Evolutionary conservation across 2,797 vertebrate genomes (phyloP).

Genomic region (Serranus cabrilla): DNA sequence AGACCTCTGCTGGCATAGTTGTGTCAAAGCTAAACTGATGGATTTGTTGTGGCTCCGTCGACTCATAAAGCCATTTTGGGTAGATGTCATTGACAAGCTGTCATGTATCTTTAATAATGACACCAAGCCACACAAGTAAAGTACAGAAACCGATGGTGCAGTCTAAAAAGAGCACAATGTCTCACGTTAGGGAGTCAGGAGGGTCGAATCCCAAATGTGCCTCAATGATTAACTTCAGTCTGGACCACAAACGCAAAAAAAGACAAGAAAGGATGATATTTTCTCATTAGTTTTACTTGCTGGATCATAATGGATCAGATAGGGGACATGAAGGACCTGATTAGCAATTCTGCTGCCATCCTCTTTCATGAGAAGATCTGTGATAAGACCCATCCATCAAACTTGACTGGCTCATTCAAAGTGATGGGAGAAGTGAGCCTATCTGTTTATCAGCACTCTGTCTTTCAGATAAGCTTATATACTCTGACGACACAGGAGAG

Average conservation of each 20-base stretch:
- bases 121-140: background rate
- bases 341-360: conserved; percentile 61
- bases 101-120: conserved; percentile 10
- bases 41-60: conserved; percentile 10
- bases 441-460: conserved; percentile 63
- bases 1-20: background rate
- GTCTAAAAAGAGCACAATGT: conserved; percentile 35
- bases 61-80: background rate
- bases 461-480: conserved; percentile 60
- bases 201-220: conserved; percentile 43
- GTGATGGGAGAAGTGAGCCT: conserved; percentile 55
- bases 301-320: conserved; percentile 69
- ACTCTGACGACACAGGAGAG: conserved; percentile 26
- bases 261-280: conserved; percentile 37
- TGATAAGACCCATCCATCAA: conserved; percentile 77
- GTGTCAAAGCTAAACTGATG: conserved; percentile 1
- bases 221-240: conserved; percentile 47
- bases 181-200: conserved; percentile 3
- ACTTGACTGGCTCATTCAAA: conserved; percentile 64
- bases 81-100: background rate
- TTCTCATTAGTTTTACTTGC: conserved; percentile 51
- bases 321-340: conserved; percentile 51
- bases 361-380: conserved; percentile 54
- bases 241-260: conserved; percentile 4
- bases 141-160: conserved; percentile 26